Conservation (phyloP, 2,888 invertebrate species). For the Acholoe squamosa region DNA sequence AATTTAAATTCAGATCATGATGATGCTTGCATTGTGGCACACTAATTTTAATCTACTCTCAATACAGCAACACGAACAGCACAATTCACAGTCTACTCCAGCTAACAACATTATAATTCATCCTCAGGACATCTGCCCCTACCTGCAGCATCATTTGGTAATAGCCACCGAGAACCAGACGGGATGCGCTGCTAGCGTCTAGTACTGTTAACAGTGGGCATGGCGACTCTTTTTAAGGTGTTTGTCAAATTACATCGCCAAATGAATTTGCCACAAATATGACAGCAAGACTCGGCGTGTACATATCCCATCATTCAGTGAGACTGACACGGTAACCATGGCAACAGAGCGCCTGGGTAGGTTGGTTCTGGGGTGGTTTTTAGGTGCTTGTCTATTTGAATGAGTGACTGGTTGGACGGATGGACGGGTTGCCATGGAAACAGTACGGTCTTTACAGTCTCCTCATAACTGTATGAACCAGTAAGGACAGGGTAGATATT, state of each 20-base stretch:
- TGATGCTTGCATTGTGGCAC: no score
- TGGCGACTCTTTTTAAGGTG: background rate
- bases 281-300: slow-evolving; percentile 20
- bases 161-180: background rate
- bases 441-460: background rate
- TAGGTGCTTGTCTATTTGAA: background rate
- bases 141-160: background rate
- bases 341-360: background rate
- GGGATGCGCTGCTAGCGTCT: background rate
- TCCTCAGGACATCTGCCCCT: no score
- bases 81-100: no score
- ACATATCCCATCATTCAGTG: slow-evolving; percentile 45
- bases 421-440: slow-evolving; percentile 9
- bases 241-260: slow-evolving; percentile 40
- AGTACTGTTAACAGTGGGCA: background rate
- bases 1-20: no score
- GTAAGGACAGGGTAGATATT: background rate
- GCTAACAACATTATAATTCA: no score
- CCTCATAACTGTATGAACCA: background rate
- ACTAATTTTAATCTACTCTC: no score
- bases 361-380: background rate
- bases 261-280: slow-evolving; percentile 34
- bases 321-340: background rate
- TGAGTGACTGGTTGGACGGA: background rate
- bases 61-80: no score